Percentiles rank a stretch among this genome's conserved stretches.
Evolutionary conservation across 2,113 vertebrate species (phyloP).

Genomic region (Mixornis gularis): DNA sequence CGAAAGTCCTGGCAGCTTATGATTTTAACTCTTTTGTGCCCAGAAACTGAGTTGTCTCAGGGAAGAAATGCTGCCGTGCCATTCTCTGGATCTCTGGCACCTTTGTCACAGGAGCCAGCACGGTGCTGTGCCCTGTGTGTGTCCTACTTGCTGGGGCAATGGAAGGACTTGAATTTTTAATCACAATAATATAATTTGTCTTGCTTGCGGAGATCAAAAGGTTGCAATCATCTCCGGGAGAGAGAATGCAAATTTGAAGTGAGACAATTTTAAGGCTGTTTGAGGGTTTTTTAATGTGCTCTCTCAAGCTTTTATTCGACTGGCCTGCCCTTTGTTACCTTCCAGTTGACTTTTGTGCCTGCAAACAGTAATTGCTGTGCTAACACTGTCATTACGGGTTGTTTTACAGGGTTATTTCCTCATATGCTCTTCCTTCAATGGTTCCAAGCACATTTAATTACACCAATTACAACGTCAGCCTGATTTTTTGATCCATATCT

Average conservation of each 20-base stretch:
- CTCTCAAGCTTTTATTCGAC: neutral
- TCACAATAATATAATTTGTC: neutral
- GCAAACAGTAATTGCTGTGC: neutral
- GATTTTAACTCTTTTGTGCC: neutral
- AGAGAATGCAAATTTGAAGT: neutral
- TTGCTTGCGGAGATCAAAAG: neutral
- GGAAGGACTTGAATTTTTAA: neutral
- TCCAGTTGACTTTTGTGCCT: neutral
- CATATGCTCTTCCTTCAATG: neutral
- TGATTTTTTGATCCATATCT: neutral
- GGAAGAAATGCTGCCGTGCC: neutral
- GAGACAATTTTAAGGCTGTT: neutral
- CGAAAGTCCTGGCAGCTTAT: neutral
- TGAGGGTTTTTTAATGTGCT: neutral
- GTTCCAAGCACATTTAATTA: neutral
- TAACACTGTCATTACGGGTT: neutral
- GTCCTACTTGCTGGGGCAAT: neutral
- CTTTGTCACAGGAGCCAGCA: neutral
- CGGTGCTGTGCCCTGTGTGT: neutral
- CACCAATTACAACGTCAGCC: neutral
- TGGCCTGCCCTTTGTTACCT: neutral
- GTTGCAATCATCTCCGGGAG: neutral
- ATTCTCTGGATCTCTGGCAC: neutral
- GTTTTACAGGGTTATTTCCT: neutral
- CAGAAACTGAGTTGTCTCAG: neutral